Evolutionary conservation across 2,797 vertebrate genomes (phyloP), one percentile per base, ranked within the genome.

Genomic region (Gambusia yucatana): DNA sequence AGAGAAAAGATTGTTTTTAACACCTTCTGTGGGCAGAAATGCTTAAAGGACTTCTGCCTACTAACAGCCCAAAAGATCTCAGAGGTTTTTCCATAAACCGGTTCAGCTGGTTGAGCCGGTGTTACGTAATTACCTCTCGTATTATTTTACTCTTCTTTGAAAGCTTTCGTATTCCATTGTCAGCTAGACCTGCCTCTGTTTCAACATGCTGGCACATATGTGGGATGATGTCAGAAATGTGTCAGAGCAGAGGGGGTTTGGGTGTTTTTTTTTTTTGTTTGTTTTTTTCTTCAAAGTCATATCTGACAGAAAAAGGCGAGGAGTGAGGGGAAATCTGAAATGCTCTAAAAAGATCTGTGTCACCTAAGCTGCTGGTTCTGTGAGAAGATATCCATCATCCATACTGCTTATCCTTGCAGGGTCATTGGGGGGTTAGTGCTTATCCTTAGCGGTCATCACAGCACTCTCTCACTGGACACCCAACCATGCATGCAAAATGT

Each of bases 31-130:
- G 16, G n/a, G 77, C 55, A 72, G 3, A 85, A 44, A 76, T 57
- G 71, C 72, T 81, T 43, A 44, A 46, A 52, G 2, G 50, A 57
- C 46, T 36, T 41, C 57, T 61, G 47, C 47, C 48, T 76, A 36
- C 63, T 25, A 57, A 63, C 76, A 76, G 75, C 73, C 85, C 33
- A 57, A 48, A 14, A 48, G 69, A 72, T 72, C 55, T 57, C 17
- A 75, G 22, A 77, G 47, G 72, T 44, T 77, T 85, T 44, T 73
- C 59, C 17, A 5, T 75, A n/a, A 94, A 95, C 93, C 83, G 85
- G 92, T 93, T 82, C 6, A 74, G 90, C 94, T 79, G 88, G 94
- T 94, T 88, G 28, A 43, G 83, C 88, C 75, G 82, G 87, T 88
- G 73, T 82, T 83, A 77, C 33, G 43, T 85, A 41, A 36, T 77